phyloP scores from a whole-genome alignment of 2,113 vertebrate species.

The Microcebus ravelobensis region DNA sequence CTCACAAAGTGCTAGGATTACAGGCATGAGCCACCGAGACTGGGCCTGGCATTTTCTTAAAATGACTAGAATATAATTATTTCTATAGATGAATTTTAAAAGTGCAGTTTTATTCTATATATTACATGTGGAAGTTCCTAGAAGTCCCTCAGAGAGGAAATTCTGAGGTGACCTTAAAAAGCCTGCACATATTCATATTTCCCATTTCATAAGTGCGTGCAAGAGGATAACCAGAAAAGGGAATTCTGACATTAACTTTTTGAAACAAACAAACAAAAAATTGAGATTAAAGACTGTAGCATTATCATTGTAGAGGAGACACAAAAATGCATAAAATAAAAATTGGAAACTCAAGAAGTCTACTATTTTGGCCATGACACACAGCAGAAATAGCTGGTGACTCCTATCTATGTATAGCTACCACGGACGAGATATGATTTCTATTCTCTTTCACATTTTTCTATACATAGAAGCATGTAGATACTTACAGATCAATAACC shows the following conservation, averaged over 20 bases:
- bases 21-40: too few relatives aligned
- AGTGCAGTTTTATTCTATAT: not conserved
- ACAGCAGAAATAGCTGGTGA: not conserved
- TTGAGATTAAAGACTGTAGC: conserved; percentile 15
- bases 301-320: not conserved
- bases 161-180: not conserved
- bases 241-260: not conserved
- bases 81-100: conserved; percentile 18
- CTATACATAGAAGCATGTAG: not conserved
- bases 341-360: not conserved
- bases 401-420: not conserved
- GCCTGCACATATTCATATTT: not conserved
- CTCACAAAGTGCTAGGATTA: too few relatives aligned
- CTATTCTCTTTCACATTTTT: not conserved
- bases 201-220: not conserved
- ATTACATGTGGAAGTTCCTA: not conserved
- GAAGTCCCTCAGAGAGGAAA: not conserved
- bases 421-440: not conserved
- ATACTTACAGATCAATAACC: not conserved
- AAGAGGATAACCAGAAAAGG: not conserved
- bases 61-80: not conserved
- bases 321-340: conserved; percentile 11
- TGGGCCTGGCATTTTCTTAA: not conserved
- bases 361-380: not conserved
- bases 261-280: not conserved